Base-by-base conservation (phyloP, 1,140 invertebrate species). In the Vanessa atalanta region DNA sequence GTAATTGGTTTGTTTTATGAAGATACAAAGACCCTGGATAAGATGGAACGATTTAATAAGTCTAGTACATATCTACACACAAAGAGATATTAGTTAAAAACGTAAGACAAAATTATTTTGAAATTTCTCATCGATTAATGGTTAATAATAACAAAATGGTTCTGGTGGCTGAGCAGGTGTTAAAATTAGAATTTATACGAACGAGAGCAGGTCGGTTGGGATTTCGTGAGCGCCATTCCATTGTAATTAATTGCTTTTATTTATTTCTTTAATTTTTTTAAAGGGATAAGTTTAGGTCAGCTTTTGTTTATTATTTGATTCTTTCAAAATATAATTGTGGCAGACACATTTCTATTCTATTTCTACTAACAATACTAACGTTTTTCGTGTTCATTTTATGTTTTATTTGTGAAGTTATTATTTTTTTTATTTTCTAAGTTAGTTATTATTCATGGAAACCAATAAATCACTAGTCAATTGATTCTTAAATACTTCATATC, bases 1-100 rank as follows among this genome's bases (percentile, higher is more conserved):
- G 85, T 88, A 88, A 86, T 88, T 87, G 81, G 83, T 77, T 81
- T 77, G 73, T 84, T 88, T 88, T 86, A 86, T 86, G 67, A 68
- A 77, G 64, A 77, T 74, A 74, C 68, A 76, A 66, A 66, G 64
- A 5, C 11, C 43, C 11, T 7, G 13, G n/a, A 6, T 20, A n/a
- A 16, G 26, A n/a, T 20, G n/a, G 6, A 31, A 3, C 26, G 37
- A 23, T 43, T 47, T n/a, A 12, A 20, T 65, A 37, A 48, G 12
- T 48, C 47, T 20, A 23, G 43, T 65, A 55, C 51, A 15, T n/a
- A n/a, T n/a, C n/a, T 3, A 50, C 48, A 50, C 2, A 50, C 13
- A 2, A n/a, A 50, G 13, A 50, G n/a, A 50, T 5, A n/a, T 2
- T 12, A 50, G 3, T 53, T 50, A 50, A 15, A 4, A 50, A 12